phyloP scores from a whole-genome alignment of 2,113 vertebrate genomes.

The Mobula hypostoma region DNA sequence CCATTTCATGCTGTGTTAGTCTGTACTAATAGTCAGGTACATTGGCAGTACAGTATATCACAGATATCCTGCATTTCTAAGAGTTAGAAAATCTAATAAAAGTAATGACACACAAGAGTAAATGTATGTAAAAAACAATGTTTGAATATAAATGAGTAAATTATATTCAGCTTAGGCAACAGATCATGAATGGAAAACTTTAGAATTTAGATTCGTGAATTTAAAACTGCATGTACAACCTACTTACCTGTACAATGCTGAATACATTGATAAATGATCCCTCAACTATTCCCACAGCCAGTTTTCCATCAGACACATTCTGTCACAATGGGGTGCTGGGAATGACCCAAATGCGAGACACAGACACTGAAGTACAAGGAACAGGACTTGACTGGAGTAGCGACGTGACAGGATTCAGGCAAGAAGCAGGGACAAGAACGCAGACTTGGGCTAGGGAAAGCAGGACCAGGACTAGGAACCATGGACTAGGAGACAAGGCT shows the following conservation, averaged over 20 bases:
- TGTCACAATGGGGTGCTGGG: too few species aligned
- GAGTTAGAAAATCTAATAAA: background rate
- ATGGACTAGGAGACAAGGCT: too few species aligned
- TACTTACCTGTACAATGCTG: background rate
- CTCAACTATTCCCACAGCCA: background rate
- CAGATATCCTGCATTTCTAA: background rate
- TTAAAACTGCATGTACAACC: background rate
- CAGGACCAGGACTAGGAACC: too few species aligned
- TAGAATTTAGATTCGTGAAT: slow-evolving; percentile 16
- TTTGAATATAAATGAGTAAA: slow-evolving; percentile 18
- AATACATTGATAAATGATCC: background rate
- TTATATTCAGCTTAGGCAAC: background rate
- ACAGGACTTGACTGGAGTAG: too few species aligned
- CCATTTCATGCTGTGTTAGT: background rate
- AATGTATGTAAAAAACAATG: background rate
- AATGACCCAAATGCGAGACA: too few species aligned
- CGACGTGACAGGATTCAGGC: too few species aligned
- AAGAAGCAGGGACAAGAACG: too few species aligned
- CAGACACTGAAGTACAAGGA: too few species aligned
- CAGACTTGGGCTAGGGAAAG: too few species aligned
- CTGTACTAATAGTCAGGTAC: background rate
- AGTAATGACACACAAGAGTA: background rate
- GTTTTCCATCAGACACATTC: background rate
- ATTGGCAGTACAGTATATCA: background rate
- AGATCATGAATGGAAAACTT: background rate